A percentile compares a stretch with the other conserved stretches of the same genome.
Conservation (phyloP, 2,888 invertebrate genomes). For the Mesoligia furuncula region DNA sequence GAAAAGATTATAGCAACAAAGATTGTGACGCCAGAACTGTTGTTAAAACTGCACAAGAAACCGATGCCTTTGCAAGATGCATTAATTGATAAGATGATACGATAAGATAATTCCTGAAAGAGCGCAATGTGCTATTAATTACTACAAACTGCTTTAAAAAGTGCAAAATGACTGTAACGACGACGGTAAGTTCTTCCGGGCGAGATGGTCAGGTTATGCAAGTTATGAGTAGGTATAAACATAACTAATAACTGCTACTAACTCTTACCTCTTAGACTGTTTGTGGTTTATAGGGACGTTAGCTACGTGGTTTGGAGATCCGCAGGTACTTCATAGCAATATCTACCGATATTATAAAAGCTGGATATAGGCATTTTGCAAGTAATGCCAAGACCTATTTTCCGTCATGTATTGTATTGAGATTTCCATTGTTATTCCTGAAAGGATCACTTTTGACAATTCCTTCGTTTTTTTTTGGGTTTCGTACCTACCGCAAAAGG, state of each 20-base stretch:
- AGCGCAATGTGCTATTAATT: conserved; percentile 3
- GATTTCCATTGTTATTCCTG: not conserved
- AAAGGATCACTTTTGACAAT: not conserved
- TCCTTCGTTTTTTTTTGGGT: not conserved
- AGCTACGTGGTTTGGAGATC: not conserved
- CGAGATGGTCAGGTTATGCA: conserved; percentile 31
- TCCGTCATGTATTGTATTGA: not conserved
- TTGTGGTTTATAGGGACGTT: not conserved
- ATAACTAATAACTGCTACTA: not conserved
- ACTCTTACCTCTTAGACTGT: not conserved
- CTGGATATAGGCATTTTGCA: not conserved
- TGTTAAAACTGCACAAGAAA: conserved; percentile 2
- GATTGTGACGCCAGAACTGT: not conserved
- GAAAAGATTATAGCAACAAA: not conserved
- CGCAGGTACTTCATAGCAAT: not conserved
- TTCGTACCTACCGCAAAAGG: no score
- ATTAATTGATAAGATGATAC: conserved; percentile 14
- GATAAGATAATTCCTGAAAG: conserved; percentile 1
- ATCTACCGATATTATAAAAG: not conserved
- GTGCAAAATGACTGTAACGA: not conserved
- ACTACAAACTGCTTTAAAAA: conserved; percentile 25
- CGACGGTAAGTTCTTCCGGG: conserved; percentile 31
- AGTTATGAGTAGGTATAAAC: conserved; percentile 15
- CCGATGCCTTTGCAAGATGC: not conserved
- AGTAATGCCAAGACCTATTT: not conserved